Percentiles rank a stretch among this genome's conserved stretches.
phyloP scores from a whole-genome alignment of 2,113 vertebrate species.

The Bos indicus region DNA sequence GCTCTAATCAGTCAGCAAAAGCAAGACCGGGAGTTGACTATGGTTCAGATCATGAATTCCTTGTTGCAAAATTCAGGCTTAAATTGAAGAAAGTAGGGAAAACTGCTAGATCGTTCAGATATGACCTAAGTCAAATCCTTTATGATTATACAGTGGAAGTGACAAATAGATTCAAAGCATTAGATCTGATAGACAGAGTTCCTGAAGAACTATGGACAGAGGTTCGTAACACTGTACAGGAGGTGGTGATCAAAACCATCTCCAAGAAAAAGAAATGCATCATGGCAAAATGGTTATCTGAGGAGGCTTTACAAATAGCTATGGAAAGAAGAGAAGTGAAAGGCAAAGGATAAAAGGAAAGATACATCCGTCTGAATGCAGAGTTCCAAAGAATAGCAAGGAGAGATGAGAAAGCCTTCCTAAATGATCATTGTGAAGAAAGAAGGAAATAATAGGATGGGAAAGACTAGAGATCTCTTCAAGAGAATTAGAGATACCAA shows the following conservation, averaged over 20 bases:
- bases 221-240: background rate
- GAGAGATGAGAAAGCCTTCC: background rate
- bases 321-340: background rate
- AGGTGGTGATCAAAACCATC: background rate
- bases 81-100: background rate
- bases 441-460: background rate
- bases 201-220: background rate
- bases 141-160: background rate
- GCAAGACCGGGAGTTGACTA: background rate
- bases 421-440: background rate
- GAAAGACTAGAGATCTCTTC: background rate
- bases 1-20: background rate
- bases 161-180: background rate
- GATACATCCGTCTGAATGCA: background rate
- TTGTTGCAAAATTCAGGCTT: background rate
- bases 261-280: background rate
- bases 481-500: background rate
- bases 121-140: background rate
- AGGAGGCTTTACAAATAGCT: background rate
- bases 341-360: background rate
- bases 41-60: background rate
- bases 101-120: background rate
- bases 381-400: background rate
- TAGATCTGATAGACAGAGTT: background rate
- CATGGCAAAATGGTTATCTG: background rate